A percentile compares a stretch with the other conserved stretches of the same genome.
These are phyloP conservation scores for Dasypolia templi DNA, from an alignment of 2,888 invertebrate species.

Conservation along the genomic window DNA sequence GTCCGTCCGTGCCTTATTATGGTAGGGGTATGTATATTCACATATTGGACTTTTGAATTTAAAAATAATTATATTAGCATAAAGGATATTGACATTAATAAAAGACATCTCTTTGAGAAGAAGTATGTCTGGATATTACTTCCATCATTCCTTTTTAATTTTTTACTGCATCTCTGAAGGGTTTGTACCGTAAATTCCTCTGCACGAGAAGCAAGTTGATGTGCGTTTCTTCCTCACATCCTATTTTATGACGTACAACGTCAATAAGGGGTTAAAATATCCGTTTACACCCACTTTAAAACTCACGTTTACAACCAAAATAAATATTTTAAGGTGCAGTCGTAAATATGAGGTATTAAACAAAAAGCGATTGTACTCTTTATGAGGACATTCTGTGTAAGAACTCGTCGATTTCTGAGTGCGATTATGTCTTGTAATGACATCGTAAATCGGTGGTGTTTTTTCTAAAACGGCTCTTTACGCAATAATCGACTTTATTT, in stretches of 20 bases:
- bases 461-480: conserved; percentile 4
- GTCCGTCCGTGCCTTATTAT: conserved; percentile 37
- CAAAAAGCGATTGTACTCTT: conserved; percentile 73
- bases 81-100: not conserved
- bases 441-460: conserved; percentile 58
- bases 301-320: conserved; percentile 59
- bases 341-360: conserved; percentile 70
- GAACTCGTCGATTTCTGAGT: conserved; percentile 55
- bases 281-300: conserved; percentile 63
- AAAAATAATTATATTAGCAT: not conserved
- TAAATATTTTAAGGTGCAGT: conserved; percentile 63
- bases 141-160: not conserved
- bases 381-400: conserved; percentile 65
- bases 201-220: not conserved
- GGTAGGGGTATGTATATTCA: conserved; percentile 9
- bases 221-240: conserved; percentile 4
- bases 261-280: conserved; percentile 53
- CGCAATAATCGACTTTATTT: conserved; percentile 11
- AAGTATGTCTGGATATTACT: not conserved
- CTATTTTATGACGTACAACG: conserved; percentile 30
- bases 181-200: not conserved
- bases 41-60: conserved; percentile 20
- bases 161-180: not conserved
- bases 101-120: too few relatives aligned
- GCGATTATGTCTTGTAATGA: conserved; percentile 66